Base-by-base conservation (phyloP, 2,797 vertebrate genomes). In the Stomatorhinus walkeri region DNA sequence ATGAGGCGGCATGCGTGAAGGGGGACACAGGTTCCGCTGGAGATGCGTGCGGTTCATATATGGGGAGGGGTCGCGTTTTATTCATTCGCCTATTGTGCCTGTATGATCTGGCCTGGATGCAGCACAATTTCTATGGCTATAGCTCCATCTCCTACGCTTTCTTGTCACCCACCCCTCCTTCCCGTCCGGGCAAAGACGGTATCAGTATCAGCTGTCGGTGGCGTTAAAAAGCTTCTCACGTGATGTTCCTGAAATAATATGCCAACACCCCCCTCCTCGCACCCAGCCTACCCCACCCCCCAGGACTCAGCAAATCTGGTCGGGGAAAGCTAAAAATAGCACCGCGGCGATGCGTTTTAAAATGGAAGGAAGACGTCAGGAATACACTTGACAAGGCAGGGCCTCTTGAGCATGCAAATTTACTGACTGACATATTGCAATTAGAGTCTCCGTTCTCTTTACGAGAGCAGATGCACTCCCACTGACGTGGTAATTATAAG, bases 221-320 rank as follows among this genome's bases (percentile, higher is more conserved):
- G 81, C 72, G 88, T 90, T 84, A 46, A 52, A 87, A 32, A 87
- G 36, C 91, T 90, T 32, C 81, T 91, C 91, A 90, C 90, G 91
- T 92, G 92, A 92, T 88, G 79, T 88, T 88, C 48, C 87, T 91
- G 59, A 76, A 79, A 90, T 89, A 86, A 89, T 87, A 28, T 72
- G 49, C 84, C 48, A 48, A 49, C 83, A 85, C 32, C 68, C 68
- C 68, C 83, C 43, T 24, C 46, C 83, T 28, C 48, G 49, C 76
- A n/a, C 40, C 76, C 76, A 22, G 3, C 76, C 76, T 43, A 46
- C 85, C 19, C 51, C 85, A 61, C 59, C 88, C 84, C 79, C 48
- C 46, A 89, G 61, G 84, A 89, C 85, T 72, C 64, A 87, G 84
- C 54, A 51, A 54, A 46, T 68, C 59, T 87, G 84, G 83, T 59